A percentile compares a stretch with the other conserved stretches of the same genome.
Conservation (phyloP, 2,888 invertebrate species). For the Scaptomyza tumidula region DNA sequence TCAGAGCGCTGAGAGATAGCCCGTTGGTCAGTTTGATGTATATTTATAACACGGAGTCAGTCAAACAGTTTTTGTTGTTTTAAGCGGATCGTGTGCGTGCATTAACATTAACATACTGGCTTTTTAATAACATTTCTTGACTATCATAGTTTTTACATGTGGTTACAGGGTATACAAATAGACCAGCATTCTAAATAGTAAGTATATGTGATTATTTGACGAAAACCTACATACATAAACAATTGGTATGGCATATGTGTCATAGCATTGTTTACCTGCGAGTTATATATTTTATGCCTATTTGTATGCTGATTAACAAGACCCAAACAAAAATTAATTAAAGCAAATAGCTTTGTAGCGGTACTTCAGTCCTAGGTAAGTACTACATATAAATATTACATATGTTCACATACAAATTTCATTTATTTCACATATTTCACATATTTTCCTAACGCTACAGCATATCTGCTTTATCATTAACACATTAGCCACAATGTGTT, state of each 20-base stretch:
- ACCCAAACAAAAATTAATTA: slow-evolving; percentile 9
- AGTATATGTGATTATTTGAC: neutral
- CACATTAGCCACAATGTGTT: too few species aligned
- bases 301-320: slow-evolving; percentile 20
- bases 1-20: too few species aligned
- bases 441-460: too few species aligned
- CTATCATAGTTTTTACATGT: too few species aligned
- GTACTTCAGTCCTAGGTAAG: neutral
- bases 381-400: neutral
- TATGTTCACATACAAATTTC: neutral
- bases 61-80: neutral
- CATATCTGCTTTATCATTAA: too few species aligned
- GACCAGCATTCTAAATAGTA: neutral
- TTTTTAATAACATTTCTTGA: too few species aligned
- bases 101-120: too few species aligned
- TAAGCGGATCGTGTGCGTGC: neutral
- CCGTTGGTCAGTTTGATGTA: too few species aligned
- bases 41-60: neutral
- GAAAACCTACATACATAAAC: neutral
- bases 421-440: too few species aligned
- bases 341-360: slow-evolving; percentile 4
- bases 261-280: neutral
- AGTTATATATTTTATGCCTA: neutral
- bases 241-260: slow-evolving; percentile 1
- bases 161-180: neutral